Percentiles rank a stretch among this genome's conserved stretches.
Conservation (phyloP, 2,888 invertebrate species). For the Pachliopta kotzebuea region DNA sequence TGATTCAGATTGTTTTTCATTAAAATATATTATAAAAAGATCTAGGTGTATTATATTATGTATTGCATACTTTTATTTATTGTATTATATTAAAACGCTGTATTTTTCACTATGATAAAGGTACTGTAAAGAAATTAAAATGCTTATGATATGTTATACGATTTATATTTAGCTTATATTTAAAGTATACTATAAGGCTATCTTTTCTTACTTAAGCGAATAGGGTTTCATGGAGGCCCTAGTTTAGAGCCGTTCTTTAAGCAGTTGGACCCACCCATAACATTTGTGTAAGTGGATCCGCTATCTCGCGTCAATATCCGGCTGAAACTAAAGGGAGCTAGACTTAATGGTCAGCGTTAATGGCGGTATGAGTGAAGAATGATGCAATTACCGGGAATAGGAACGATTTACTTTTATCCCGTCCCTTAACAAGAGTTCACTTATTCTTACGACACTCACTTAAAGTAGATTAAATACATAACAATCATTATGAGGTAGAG, state of each 20-base stretch:
- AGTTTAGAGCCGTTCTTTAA: background rate
- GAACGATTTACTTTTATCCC: conserved; percentile 57
- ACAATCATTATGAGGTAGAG: background rate
- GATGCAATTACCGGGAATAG: conserved; percentile 68
- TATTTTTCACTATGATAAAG: no score
- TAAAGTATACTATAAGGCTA: no score
- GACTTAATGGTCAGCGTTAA: conserved; percentile 45
- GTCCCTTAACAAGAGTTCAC: conserved; percentile 3
- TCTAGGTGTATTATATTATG: no score
- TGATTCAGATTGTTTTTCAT: no score
- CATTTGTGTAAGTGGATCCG: conserved; percentile 16
- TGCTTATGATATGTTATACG: no score
- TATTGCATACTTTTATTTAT: no score
- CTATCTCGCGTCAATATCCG: conserved; percentile 19
- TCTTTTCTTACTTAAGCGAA: no score
- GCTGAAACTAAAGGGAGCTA: conserved; percentile 16
- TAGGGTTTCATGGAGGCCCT: no score
- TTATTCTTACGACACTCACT: conserved; percentile 4
- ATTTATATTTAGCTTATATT: no score
- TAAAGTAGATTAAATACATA: background rate
- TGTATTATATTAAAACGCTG: no score
- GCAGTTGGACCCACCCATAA: background rate
- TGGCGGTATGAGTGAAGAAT: conserved; percentile 63
- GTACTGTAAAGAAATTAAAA: no score
- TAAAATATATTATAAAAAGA: no score